Conservation (phyloP, 1,140 invertebrate genomes). For the Microplitis mediator region DNA sequence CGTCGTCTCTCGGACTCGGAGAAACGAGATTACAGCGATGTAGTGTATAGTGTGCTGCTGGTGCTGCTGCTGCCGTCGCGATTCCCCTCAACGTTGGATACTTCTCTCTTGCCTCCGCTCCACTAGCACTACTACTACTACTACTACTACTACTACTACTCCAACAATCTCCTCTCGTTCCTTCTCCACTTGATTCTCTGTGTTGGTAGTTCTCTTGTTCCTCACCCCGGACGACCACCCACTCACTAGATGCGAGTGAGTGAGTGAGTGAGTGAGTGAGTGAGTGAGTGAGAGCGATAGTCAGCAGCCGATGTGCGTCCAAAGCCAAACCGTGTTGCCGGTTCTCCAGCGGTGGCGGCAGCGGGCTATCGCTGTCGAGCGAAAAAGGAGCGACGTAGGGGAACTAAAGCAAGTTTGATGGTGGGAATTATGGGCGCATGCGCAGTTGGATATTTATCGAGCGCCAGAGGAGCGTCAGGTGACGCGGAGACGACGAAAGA, state of each 20-base stretch:
- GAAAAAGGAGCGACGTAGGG: conserved; percentile 28
- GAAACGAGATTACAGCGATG: conserved; percentile 54
- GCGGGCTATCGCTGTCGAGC: background rate
- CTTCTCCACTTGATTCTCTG: background rate
- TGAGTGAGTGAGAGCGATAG: conserved; percentile 44
- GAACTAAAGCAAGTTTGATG: background rate
- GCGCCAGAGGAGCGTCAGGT: conserved; percentile 43
- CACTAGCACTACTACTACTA: too few species aligned
- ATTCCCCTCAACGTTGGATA: background rate
- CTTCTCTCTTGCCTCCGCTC: background rate
- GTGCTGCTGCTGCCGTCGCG: background rate
- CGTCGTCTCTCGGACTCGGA: conserved; percentile 18
- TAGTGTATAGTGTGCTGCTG: conserved; percentile 23
- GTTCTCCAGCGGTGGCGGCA: conserved; percentile 42
- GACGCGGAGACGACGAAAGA: conserved; percentile 35
- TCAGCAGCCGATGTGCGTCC: conserved; percentile 50
- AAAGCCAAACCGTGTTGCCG: conserved; percentile 54
- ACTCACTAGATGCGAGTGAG: conserved; percentile 9
- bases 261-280: too few species aligned
- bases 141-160: background rate
- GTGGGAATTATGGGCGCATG: conserved; percentile 40
- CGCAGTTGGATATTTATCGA: conserved; percentile 42
- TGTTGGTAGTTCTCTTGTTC: background rate
- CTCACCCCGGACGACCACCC: background rate
- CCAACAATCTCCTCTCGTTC: background rate